A percentile compares a stretch with the other conserved stretches of the same genome.
Conservation (phyloP, 2,797 vertebrate species). For the Intellagama lesueurii region DNA sequence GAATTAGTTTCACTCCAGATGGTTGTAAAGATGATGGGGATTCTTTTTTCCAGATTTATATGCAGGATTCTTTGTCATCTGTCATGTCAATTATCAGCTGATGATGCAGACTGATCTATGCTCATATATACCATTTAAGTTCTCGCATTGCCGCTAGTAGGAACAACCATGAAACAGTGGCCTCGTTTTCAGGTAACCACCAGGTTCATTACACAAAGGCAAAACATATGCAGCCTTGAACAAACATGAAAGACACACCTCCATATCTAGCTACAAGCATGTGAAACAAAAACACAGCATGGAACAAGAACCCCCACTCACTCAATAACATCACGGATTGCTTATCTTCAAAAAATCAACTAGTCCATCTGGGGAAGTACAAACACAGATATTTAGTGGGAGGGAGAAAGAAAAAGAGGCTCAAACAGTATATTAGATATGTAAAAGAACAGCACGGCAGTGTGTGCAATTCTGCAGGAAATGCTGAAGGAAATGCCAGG, state of each 20-base stretch:
- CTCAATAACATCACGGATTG: neutral
- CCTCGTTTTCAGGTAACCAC: neutral
- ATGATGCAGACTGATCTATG: slow-evolving; percentile 8
- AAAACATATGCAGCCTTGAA: neutral
- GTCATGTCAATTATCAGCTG: slow-evolving; percentile 24
- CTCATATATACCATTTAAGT: neutral
- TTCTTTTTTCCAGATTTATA: slow-evolving; percentile 1
- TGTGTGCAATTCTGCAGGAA: neutral
- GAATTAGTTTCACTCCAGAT: slow-evolving; percentile 54
- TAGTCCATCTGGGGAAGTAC: slow-evolving; percentile 31
- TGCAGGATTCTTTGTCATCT: slow-evolving; percentile 42
- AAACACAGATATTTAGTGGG: slow-evolving; percentile 24
- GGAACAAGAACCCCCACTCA: neutral
- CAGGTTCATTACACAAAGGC: neutral
- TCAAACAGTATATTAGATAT: slow-evolving; percentile 22
- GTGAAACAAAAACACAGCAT: neutral
- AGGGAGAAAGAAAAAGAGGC: neutral
- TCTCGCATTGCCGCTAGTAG: neutral
- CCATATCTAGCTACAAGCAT: slow-evolving; percentile 3
- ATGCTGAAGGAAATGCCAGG: neutral
- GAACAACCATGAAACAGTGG: neutral
- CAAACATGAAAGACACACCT: neutral
- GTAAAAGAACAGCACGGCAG: slow-evolving; percentile 15
- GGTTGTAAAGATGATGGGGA: slow-evolving; percentile 47
- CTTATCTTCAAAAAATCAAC: slow-evolving; percentile 21